Percentiles rank a stretch among this genome's conserved stretches.
Conservation (phyloP, 2,113 vertebrate species). For the Malaclemys terrapin region DNA sequence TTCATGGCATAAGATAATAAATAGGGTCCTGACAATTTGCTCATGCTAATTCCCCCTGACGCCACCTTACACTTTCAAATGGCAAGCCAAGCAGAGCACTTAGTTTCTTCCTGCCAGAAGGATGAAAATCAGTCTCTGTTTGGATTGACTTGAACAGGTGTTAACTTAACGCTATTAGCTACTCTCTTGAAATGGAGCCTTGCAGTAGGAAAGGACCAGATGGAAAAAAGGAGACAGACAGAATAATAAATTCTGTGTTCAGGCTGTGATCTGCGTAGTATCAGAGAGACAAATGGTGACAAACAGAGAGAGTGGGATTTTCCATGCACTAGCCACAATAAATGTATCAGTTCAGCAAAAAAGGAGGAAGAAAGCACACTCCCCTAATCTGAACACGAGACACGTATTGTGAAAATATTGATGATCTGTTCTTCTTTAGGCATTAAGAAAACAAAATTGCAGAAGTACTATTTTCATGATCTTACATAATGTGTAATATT, state of each 20-base stretch:
- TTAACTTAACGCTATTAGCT: conserved; percentile 52
- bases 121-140: neutral
- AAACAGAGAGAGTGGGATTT: conserved; percentile 28
- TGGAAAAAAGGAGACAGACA: conserved; percentile 64
- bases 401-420: neutral
- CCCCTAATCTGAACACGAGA: neutral
- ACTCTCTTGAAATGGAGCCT: conserved; percentile 56
- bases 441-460: neutral
- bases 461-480: neutral
- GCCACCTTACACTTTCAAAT: neutral
- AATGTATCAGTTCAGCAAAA: conserved; percentile 43
- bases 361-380: conserved; percentile 8
- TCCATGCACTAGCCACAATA: conserved; percentile 25
- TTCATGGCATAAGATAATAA: neutral
- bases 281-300: conserved; percentile 50
- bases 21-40: neutral
- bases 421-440: conserved; percentile 28
- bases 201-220: conserved; percentile 32
- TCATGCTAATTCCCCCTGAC: neutral
- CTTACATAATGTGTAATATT: neutral
- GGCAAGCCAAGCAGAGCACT: neutral
- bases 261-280: neutral
- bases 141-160: conserved; percentile 40
- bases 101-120: neutral
- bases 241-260: neutral